Evolutionary conservation across 2,888 invertebrate species (phyloP).

Genomic region (Diaperis boleti): DNA sequence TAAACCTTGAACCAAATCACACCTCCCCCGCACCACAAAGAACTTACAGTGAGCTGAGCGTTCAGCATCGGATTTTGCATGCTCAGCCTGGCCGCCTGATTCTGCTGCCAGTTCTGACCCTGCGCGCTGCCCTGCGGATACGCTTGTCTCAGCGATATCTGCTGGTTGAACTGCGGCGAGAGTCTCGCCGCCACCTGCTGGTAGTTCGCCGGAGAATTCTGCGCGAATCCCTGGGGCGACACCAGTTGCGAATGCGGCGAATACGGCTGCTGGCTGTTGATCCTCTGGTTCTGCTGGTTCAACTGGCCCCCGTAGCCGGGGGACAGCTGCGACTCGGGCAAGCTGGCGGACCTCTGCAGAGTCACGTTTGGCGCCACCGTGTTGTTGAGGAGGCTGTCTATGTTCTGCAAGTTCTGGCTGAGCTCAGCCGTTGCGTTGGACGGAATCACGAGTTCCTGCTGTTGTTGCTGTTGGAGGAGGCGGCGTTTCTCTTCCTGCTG

Average conservation of each 20-base stretch:
- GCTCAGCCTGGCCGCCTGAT: conserved; percentile 70
- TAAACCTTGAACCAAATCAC: too few species aligned
- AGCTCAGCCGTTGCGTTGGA: conserved; percentile 75
- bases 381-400: conserved; percentile 86
- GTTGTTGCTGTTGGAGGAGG: conserved; percentile 82
- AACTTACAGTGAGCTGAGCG: conserved; percentile 83
- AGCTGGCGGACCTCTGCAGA: conserved; percentile 76
- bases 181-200: conserved; percentile 66
- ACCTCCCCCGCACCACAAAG: too few species aligned
- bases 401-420: conserved; percentile 73
- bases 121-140: conserved; percentile 53
- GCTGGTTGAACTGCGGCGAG: conserved; percentile 71
- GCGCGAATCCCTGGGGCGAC: conserved; percentile 62
- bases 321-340: conserved; percentile 73
- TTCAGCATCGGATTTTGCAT: conserved; percentile 91
- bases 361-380: conserved; percentile 91
- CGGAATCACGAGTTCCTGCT: conserved; percentile 84
- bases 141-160: conserved; percentile 69
- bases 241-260: conserved; percentile 67
- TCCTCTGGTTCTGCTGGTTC: conserved; percentile 54
- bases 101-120: conserved; percentile 62
- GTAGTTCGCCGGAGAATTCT: conserved; percentile 59
- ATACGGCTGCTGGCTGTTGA: conserved; percentile 58
- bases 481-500: conserved; percentile 75
- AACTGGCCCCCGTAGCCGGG: conserved; percentile 68